Conservation (phyloP, 2,888 invertebrate species). For the Apantesis nais region DNA sequence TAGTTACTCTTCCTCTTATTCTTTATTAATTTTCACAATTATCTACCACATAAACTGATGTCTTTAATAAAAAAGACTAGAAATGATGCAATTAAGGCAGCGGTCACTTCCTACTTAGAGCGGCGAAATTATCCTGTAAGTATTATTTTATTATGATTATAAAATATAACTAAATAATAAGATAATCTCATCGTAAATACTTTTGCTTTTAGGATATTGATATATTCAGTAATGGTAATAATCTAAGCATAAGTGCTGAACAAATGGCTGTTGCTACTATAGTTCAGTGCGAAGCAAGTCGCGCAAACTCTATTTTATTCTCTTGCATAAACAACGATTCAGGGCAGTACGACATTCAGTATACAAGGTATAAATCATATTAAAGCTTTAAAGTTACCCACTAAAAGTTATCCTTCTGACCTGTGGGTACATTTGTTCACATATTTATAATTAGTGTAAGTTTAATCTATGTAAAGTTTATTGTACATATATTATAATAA, state of each 20-base stretch:
- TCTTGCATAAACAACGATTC: conserved; percentile 92
- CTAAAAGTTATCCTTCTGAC: neutral
- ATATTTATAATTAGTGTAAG: too few relatives aligned
- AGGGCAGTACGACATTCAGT: conserved; percentile 90
- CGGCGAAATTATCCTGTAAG: conserved; percentile 88
- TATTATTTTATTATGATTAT: conserved; percentile 18
- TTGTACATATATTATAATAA: too few relatives aligned
- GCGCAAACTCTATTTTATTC: conserved; percentile 91
- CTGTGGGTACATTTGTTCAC: neutral
- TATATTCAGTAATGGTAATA: conserved; percentile 84
- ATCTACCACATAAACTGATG: conserved; percentile 48
- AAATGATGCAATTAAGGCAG: conserved; percentile 88
- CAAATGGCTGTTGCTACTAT: conserved; percentile 89
- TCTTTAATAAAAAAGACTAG: conserved; percentile 87
- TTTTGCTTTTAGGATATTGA: conserved; percentile 85
- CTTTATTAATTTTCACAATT: conserved; percentile 3
- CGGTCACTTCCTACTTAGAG: conserved; percentile 88
- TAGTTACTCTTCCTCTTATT: neutral
- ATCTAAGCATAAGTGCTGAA: conserved; percentile 86
- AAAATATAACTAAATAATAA: neutral
- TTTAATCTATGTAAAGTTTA: too few relatives aligned
- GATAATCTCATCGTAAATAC: neutral
- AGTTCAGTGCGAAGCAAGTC: conserved; percentile 89
- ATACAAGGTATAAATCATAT: conserved; percentile 83
- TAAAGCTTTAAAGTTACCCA: neutral